phyloP scores from a whole-genome alignment of 2,797 vertebrate genomes.

The Avahi laniger region DNA sequence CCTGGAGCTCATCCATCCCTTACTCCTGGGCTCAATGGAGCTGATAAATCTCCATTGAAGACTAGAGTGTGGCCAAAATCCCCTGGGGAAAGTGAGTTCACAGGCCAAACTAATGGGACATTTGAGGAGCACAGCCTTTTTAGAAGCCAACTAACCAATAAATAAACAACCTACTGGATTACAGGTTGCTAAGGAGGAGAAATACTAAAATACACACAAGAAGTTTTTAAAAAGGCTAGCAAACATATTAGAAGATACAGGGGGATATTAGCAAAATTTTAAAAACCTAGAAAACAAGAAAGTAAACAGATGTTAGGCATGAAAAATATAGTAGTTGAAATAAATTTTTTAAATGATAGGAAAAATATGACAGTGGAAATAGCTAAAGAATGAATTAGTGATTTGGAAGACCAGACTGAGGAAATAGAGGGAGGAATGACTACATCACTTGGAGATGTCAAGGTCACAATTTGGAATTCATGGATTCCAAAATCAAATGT shows the following conservation, averaged over 20 bases:
- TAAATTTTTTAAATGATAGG: not conserved
- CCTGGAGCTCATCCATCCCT: not conserved
- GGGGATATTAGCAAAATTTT: not conserved
- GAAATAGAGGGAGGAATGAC: not conserved
- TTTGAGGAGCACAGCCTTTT: not conserved
- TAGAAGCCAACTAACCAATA: not conserved
- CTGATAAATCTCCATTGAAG: not conserved
- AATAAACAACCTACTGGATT: not conserved
- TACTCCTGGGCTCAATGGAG: accelerated
- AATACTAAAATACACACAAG: not conserved
- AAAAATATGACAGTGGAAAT: not conserved
- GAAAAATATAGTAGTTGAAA: not conserved
- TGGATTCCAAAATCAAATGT: not conserved
- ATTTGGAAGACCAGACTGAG: not conserved
- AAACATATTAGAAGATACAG: not conserved
- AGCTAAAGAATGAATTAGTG: not conserved
- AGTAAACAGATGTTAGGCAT: not conserved
- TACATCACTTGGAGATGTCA: not conserved
- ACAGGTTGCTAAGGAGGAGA: not conserved
- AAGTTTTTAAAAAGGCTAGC: not conserved
- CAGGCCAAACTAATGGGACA: not conserved
- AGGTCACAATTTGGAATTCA: not conserved
- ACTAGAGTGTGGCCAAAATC: not conserved
- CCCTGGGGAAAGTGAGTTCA: not conserved
- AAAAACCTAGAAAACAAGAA: not conserved